Base-by-base conservation (phyloP, 2,113 vertebrate species). In the Colaptes auratus region DNA sequence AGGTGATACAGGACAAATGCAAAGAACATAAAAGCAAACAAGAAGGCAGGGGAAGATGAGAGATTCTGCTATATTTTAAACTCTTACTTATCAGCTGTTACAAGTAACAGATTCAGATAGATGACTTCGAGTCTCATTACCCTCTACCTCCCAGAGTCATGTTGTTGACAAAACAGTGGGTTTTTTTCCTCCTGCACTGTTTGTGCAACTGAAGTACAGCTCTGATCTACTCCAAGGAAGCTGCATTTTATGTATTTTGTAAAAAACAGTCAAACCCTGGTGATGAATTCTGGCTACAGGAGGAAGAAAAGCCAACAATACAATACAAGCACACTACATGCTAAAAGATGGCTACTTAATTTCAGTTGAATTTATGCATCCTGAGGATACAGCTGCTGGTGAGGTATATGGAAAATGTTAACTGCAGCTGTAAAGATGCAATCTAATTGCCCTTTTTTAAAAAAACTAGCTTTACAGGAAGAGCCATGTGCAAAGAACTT, bases 61-160 rank as follows among this genome's bases (percentile, higher is more conserved):
- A 15, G 52, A 8, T 42, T 56, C 31, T 80, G 56, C 56, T 80
- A 39, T 4, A 11, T 39, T 79, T 87, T 39, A 2, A 33, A 88
- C 42, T 69, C 35, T 42, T 39, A 42, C 20, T 7, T 20, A 50
- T 6, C 0, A 0, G 14, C 20, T 50, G 4, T 35, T 73, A 30
- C 39, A 80, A 69, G 23, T 15, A 79, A 66, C 20, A 80, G 8
- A n/a, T 63, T 80, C 11, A 89, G 15, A 81, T 0, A 18, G 24
- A 39, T 18, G 66, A 52, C 8, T 39, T 72, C 23, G 76, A 44
- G 27, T 28, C 27, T 74, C 25, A 27, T 23, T 46, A 82, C 2
- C 5, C 31, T 2, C 2, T 8, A 28, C 21, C 14, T 55, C 30
- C 42, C 35, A 33, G 30, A 48, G 52, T 25, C 44, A 82, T 3